Base-by-base conservation (phyloP, 1,140 invertebrate species). In the Diabrotica undecimpunctata region DNA sequence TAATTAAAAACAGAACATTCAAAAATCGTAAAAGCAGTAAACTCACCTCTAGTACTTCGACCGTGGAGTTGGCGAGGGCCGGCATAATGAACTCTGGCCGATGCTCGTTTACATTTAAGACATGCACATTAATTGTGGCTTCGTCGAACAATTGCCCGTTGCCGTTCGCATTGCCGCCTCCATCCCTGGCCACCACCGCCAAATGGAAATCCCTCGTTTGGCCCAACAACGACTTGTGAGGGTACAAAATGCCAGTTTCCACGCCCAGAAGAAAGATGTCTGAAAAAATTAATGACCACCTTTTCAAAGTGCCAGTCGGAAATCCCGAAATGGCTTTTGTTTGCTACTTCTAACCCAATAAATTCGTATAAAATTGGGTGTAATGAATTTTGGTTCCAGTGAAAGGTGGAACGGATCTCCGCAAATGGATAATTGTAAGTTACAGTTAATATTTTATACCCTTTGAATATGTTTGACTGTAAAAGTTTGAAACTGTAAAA, bases 31-130 rank as follows among this genome's bases (percentile, higher is more conserved):
- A 25, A 25, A 25, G 25, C 25, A 25, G 25, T 25, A 25, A 25
- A 25, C 14, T 61, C 80, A 91, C 90, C 78, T 94, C 92, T 0
- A 88, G 86, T 70, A 95, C 86, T 75, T 90, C 86, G 5, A 94
- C 83, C 12, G 88, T 90, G 0, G 90, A 84, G 76, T 92, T 90
- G 0, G 85, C 83, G 3, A 87, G 75, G n/a, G 88, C 85, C 0
- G 93, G 93, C 70, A 89, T 84, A 0, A 92, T 82, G 78, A 95
- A 96, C 65, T 86, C 84, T 0, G 94, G 94, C 67, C 88, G 86
- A 80, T 94, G 89, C 68, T 91, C 89, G 82, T 96, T 96, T 3
- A 94, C 90, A 62, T 90, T 88, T 9, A 90, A 80, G 7, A 96
- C 89, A 52, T 85, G 84, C 25, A 97, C 87, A 55, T 90, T 86